A percentile compares a stretch with the other conserved stretches of the same genome.
phyloP scores from a whole-genome alignment of 2,888 invertebrate species.

The Oxyscelio sp. region DNA sequence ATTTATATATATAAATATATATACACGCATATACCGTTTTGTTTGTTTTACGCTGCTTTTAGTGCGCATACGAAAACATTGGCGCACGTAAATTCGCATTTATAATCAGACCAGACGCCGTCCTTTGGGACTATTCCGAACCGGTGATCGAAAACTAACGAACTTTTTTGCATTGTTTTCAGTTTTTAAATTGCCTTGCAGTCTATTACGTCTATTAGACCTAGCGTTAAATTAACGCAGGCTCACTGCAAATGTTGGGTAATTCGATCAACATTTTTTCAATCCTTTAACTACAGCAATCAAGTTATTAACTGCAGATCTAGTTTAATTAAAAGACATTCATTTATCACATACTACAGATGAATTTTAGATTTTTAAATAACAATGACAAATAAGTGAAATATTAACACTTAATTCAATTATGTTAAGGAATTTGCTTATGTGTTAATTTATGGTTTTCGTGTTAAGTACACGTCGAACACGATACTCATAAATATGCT shows the following conservation, averaged over 20 bases:
- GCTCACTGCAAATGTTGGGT: not conserved
- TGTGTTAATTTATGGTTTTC: not conserved
- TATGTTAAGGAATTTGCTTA: not conserved
- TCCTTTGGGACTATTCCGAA: conserved; percentile 62
- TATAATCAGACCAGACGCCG: conserved; percentile 64
- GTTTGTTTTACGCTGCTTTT: conserved; percentile 80
- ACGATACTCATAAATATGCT: conserved; percentile 15
- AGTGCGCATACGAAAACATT: conserved; percentile 46
- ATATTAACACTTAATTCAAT: too few relatives aligned
- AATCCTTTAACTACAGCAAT: conserved; percentile 19
- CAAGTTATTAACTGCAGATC: conserved; percentile 6
- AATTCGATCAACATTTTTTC: conserved; percentile 12
- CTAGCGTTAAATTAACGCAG: conserved; percentile 69
- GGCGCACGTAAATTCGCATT: conserved; percentile 70
- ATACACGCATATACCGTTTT: too few relatives aligned
- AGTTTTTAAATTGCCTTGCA: conserved; percentile 56
- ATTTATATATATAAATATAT: too few relatives aligned
- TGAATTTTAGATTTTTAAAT: not conserved
- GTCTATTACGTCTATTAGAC: conserved; percentile 43
- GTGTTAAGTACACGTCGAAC: not conserved
- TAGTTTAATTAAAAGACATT: conserved; percentile 19
- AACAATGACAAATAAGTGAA: too few relatives aligned
- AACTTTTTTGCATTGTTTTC: conserved; percentile 54
- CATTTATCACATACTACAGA: not conserved
- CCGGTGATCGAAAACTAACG: conserved; percentile 71